Evolutionary conservation across 2,888 invertebrate genomes (phyloP), one percentile per base, ranked within the genome.

Genomic region (Arrhopalites spinosus): DNA sequence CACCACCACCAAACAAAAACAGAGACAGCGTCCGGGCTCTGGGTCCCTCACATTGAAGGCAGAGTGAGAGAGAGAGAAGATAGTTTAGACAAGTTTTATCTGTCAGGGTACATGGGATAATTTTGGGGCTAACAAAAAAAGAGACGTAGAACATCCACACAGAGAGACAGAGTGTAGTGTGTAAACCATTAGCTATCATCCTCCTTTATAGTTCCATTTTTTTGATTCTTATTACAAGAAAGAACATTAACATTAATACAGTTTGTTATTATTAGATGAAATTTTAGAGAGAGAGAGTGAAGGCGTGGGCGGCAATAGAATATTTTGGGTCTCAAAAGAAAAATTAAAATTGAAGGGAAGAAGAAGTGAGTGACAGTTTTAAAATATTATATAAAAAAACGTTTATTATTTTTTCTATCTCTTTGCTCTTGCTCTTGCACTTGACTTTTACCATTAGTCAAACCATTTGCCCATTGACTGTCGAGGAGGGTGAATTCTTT

Each of bases 271-370:
- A 50, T 59, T 67, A 67, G 30, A 20, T 67, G 23, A 67, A 45
- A 45, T 64, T 67, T 67, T 67, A n/a, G 36, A 36, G 36, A 36
- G 36, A 36, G 36, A 11, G 36, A 11, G n/a, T 7, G 45, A 68
- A 67, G 68, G 68, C 68, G 68, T 68, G 68, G 68, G 68, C 50
- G 68, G 68, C 50, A 36, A 36, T 36, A 36, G n/a, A n/a, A 27
- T 50, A 36, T 66, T 67, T 25, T 20, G 47, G 27, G 59, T 23
- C 59, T 11, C 15, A 47, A 53, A n/a, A 59, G 25, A 59, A 59
- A 23, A 27, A 36, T 36, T 36, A 11, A 36, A 36, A 36, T 36
- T 36, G 50, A 50, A 50, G 20, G 50, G 15, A 17, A 15, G 15
- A 15, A 50, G 50, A 17, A 5, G 25, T 23, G 27, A 59, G 59